Percentiles rank a stretch among this genome's conserved stretches.
phyloP scores from a whole-genome alignment of 2,797 vertebrate genomes.

The Hozukius guyotensis region DNA sequence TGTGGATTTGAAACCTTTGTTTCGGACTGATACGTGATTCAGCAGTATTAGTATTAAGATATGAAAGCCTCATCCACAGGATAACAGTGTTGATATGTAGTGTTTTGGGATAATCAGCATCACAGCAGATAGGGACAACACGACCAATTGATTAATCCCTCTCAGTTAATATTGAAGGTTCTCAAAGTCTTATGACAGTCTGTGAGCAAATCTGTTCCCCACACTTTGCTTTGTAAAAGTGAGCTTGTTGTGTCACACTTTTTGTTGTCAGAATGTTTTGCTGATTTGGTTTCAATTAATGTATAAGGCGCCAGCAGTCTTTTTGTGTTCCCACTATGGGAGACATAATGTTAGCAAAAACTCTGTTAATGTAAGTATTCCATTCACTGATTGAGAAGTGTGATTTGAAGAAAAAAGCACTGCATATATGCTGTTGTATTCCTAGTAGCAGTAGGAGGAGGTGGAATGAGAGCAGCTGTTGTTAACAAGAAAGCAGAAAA shows the following conservation, averaged over 20 bases:
- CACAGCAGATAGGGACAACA: neutral
- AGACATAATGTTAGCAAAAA: neutral
- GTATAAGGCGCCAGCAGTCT: neutral
- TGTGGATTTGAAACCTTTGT: slow-evolving; percentile 9
- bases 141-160: slow-evolving; percentile 13
- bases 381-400: neutral
- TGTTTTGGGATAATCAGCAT: neutral
- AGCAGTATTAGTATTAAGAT: neutral
- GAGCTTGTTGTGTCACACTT: neutral
- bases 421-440: neutral
- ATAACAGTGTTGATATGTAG: neutral
- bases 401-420: neutral
- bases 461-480: neutral
- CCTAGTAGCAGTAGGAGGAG: neutral
- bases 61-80: neutral
- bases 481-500: neutral
- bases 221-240: neutral
- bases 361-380: neutral
- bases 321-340: neutral
- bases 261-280: neutral
- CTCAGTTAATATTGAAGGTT: neutral
- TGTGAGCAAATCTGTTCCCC: neutral
- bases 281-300: neutral
- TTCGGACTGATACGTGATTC: neutral
- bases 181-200: slow-evolving; percentile 29